Evolutionary conservation across 2,113 vertebrate genomes (phyloP), one percentile per base, ranked within the genome.

Genomic region (Hippocampus guttulatus): DNA sequence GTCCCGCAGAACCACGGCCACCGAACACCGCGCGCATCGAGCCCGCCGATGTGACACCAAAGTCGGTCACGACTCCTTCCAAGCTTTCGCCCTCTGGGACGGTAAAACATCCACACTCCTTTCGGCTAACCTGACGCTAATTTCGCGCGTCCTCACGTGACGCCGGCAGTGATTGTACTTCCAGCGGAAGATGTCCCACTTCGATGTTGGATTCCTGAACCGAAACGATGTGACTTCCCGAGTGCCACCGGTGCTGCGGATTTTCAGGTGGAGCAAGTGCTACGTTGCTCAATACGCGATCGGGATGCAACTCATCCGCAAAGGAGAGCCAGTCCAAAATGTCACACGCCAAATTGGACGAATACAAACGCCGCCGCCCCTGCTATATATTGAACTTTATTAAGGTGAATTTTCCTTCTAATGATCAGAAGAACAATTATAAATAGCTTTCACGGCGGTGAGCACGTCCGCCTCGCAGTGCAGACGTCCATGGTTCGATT

Each of bases 1-100:
- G 58, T 47, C 71, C 40, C 21, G 40, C 65, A 70, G 73, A 40
- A 67, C 55, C 0, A 40, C 20, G 63, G 25, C 43, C 16, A 38
- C 47, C 52, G 58, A 41, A 38, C 66, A 63, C 64, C 55, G 30
- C n/a, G 67, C 8, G 40, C 23, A 38, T n/a, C 18, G 27, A 47
- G 15, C 5, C 40, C 21, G 55, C 64, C 23, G 23, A 47, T 10
- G 57, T 71, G 5, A 49, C 58, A 41, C 33, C 25, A 1, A 64
- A 73, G 55, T 58, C 10, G 52, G 9, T 30, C 38, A 47, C 41
- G n/a, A 23, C 0, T 64, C 10, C 14, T 20, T 64, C 62, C 9
- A 2, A 15, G 3, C n/a, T 27, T 4, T 57, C 55, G 4, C 55
- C 23, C 55, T 57, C 23, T 10, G 8, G n/a, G 15, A 33, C 33